These are phyloP conservation scores for Orthosia cruda DNA, from an alignment of 2,888 invertebrate species.

Conservation along the genomic window DNA sequence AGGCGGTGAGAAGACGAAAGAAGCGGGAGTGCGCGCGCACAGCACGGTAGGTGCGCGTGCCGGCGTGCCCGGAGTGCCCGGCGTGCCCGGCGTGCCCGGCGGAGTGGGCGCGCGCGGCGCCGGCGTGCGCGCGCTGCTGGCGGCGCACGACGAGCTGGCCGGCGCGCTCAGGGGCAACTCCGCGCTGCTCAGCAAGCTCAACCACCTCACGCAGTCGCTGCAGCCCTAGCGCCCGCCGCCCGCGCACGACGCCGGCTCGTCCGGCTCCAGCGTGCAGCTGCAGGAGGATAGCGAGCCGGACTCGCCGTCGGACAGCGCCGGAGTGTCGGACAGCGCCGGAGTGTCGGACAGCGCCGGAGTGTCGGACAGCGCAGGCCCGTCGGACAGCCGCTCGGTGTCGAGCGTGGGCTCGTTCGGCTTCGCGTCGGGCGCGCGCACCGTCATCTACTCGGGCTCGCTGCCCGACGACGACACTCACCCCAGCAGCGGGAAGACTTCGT, in stretches of 20 bases:
- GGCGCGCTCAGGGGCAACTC: slow-evolving; percentile 52
- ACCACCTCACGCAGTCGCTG: slow-evolving; percentile 48
- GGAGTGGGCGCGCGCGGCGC: slow-evolving; percentile 80
- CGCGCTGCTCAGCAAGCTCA: slow-evolving; percentile 50
- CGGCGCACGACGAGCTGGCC: slow-evolving; percentile 81
- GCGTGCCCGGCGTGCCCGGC: slow-evolving; percentile 79
- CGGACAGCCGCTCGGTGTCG: neutral
- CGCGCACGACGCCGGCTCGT: neutral
- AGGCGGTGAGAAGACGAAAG: slow-evolving; percentile 1
- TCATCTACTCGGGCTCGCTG: neutral
- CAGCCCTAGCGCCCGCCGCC: slow-evolving; percentile 40
- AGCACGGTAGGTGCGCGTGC: slow-evolving; percentile 22
- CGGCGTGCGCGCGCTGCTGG: slow-evolving; percentile 82
- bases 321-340: slow-evolving; percentile 21
- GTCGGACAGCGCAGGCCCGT: neutral
- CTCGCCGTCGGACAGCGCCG: neutral
- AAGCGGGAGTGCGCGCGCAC: neutral
- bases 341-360: neutral
- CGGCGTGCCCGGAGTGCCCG: slow-evolving; percentile 77
- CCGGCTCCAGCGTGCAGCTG: neutral
- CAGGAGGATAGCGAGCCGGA: neutral
- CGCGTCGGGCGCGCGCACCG: slow-evolving; percentile 6
- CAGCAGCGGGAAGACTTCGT: slow-evolving; percentile 29
- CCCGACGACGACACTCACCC: neutral
- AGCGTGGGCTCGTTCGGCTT: neutral